phyloP scores from a whole-genome alignment of 2,888 invertebrate genomes.

The Coleophora deauratella region DNA sequence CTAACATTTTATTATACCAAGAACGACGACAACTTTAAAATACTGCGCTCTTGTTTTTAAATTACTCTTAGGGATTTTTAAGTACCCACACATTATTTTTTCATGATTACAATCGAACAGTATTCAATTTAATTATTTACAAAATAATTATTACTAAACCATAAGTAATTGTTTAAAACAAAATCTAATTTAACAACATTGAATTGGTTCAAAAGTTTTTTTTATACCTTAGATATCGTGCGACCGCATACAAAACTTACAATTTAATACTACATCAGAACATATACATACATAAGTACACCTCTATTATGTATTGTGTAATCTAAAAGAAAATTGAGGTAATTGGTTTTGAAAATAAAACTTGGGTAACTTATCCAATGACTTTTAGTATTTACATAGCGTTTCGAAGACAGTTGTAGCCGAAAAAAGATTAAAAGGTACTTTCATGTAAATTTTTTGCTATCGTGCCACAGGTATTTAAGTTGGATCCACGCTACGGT shows the following conservation, averaged over 20 bases:
- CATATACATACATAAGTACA: constrained; percentile 49
- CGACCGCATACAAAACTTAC: constrained; percentile 46
- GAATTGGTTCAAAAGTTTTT: no score
- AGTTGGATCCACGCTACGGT: no score
- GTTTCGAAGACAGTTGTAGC: constrained; percentile 22
- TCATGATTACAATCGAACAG: constrained; percentile 36
- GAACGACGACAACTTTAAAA: constrained; percentile 43
- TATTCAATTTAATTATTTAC: constrained; percentile 44
- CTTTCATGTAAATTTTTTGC: no score
- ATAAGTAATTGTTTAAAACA: constrained; percentile 33
- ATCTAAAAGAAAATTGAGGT: constrained; percentile 70
- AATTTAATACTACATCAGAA: constrained; percentile 59
- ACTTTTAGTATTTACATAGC: constrained; percentile 64
- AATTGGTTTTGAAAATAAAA: constrained; percentile 68
- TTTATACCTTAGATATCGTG: constrained; percentile 39
- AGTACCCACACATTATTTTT: constrained; percentile 29
- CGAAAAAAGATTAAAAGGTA: background rate
- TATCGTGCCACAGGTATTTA: no score
- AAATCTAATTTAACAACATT: no score
- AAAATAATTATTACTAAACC: constrained; percentile 39
- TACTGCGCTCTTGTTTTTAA: constrained; percentile 47
- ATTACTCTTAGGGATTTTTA: constrained; percentile 22
- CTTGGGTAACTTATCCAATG: constrained; percentile 69
- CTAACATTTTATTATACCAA: constrained; percentile 37
- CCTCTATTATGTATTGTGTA: constrained; percentile 52